Conservation (phyloP, 2,797 vertebrate genomes). For the Danionella dracula region DNA sequence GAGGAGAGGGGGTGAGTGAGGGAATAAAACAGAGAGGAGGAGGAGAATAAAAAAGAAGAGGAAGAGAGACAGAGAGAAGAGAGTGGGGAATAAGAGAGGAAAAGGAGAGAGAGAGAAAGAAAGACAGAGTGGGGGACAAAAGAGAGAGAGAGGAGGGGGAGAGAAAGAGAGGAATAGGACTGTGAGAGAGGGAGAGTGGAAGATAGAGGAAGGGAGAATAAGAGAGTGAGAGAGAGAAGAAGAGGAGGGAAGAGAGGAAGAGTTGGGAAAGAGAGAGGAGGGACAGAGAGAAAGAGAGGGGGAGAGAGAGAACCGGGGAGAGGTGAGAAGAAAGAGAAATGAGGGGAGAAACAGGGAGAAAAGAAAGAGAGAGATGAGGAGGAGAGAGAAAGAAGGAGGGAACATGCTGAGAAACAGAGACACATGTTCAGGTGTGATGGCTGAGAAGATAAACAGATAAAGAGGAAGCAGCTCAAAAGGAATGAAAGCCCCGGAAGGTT, state of each 20-base stretch:
- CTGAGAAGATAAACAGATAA: not conserved
- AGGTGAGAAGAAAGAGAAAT: no score
- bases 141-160: no score
- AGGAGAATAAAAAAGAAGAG: no score
- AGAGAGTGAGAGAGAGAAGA: not conserved
- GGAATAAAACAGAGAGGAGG: no score
- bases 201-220: not conserved
- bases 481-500: no score
- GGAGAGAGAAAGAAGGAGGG: not conserved
- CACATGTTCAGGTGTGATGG: not conserved
- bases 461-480: not conserved
- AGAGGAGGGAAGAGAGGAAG: constrained; percentile 1
- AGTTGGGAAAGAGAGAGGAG: not conserved
- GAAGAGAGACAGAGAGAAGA: not conserved
- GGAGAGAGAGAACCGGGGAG: not conserved
- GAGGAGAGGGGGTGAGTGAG: no score
- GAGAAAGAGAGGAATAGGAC: no score
- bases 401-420: no score
- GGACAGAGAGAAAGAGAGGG: not conserved
- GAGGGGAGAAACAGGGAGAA: no score
- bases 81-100: not conserved
- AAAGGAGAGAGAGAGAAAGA: no score
- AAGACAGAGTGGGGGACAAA: no score
- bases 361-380: no score
- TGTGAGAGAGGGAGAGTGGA: constrained; percentile 1